phyloP scores from a whole-genome alignment of 2,888 invertebrate species.

The Apamea anceps region DNA sequence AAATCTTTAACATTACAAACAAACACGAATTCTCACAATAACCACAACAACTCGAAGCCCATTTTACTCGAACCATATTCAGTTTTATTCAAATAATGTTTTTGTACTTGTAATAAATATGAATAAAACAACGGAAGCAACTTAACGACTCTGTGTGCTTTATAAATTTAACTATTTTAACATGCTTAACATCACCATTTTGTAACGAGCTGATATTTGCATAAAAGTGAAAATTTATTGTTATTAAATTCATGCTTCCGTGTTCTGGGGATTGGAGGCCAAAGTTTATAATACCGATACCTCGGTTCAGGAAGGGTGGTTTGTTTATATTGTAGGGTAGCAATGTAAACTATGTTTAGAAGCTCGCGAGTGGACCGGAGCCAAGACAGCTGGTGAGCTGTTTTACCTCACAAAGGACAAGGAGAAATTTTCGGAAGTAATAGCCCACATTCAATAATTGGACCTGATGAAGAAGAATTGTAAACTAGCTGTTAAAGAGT shows the following conservation, averaged over 20 bases:
- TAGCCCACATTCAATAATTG: background rate
- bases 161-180: conserved; percentile 61
- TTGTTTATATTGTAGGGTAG: background rate
- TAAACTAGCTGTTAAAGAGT: no score
- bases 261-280: conserved; percentile 19
- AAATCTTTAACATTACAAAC: background rate
- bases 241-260: conserved; percentile 55
- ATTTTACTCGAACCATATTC: conserved; percentile 27
- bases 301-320: background rate
- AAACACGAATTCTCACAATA: background rate
- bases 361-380: background rate
- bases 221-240: conserved; percentile 60
- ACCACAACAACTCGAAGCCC: conserved; percentile 8
- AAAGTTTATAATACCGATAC: conserved; percentile 10
- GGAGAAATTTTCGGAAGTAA: no score
- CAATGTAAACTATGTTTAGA: background rate
- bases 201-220: conserved; percentile 56
- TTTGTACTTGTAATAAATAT: conserved; percentile 49
- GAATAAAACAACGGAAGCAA: conserved; percentile 55
- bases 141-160: conserved; percentile 55
- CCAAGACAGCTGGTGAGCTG: background rate
- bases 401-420: background rate
- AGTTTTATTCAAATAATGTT: conserved; percentile 49
- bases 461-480: background rate
- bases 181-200: conserved; percentile 54